Evolutionary conservation across 2,113 vertebrate genomes (phyloP).

Genomic region (Vulpes vulpes): DNA sequence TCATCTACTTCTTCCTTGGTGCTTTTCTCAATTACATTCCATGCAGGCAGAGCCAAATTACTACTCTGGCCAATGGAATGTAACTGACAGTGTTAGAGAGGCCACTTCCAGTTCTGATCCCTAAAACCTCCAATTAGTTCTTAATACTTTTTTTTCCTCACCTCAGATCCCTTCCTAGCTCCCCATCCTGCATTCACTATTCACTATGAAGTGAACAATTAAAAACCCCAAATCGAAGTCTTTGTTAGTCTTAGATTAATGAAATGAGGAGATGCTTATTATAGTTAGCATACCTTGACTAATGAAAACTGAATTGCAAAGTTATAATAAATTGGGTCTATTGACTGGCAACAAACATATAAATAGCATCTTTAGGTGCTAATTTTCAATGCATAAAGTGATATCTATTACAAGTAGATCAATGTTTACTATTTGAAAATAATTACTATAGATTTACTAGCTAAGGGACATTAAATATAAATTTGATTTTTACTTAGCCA

Average conservation of each 20-base stretch:
- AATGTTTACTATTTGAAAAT: neutral
- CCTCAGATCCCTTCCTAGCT: rapidly evolving
- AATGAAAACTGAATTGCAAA: slow-evolving; percentile 50
- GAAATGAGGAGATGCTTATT: neutral
- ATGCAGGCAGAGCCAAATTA: neutral
- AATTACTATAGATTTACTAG: slow-evolving; percentile 25
- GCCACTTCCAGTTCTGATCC: neutral
- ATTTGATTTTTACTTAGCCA: slow-evolving; percentile 44
- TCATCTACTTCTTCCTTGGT: neutral
- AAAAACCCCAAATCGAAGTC: neutral
- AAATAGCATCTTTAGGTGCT: slow-evolving; percentile 35
- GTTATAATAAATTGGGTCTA: neutral
- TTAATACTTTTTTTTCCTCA: neutral
- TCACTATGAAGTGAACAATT: neutral
- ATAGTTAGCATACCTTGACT: neutral
- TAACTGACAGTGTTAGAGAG: neutral
- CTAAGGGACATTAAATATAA: slow-evolving; percentile 10
- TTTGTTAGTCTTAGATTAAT: neutral
- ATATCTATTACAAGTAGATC: slow-evolving; percentile 40
- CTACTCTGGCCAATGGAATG: neutral
- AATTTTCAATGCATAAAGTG: slow-evolving; percentile 21
- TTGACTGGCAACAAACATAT: neutral
- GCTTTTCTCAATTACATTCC: neutral
- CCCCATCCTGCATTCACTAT: neutral
- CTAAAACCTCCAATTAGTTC: neutral